Percentiles rank a stretch among this genome's conserved stretches.
Evolutionary conservation across 2,888 invertebrate species (phyloP).

Genomic region (Hydraecia micacea): DNA sequence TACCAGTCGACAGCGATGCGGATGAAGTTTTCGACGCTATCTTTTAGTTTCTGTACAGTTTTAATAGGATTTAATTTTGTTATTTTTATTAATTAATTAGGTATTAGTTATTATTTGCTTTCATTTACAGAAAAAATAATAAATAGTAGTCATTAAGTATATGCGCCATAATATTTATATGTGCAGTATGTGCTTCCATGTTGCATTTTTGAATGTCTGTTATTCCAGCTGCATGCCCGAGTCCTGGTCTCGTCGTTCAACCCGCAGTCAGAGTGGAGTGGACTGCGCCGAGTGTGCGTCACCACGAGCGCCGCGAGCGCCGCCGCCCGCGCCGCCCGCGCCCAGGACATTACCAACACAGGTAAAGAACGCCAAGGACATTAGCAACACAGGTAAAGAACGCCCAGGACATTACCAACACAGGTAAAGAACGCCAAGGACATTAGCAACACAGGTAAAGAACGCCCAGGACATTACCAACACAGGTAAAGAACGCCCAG

Average conservation of each 20-base stretch:
- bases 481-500: constrained; percentile 71
- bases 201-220: too few species aligned
- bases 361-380: constrained; percentile 66
- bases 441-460: constrained; percentile 72
- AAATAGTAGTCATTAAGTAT: too few species aligned
- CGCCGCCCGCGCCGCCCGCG: constrained; percentile 78
- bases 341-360: constrained; percentile 73
- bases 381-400: constrained; percentile 71
- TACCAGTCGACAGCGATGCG: too few species aligned
- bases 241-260: constrained; percentile 85
- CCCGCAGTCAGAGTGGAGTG: constrained; percentile 72
- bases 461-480: constrained; percentile 70
- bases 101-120: too few species aligned
- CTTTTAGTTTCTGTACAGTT: too few species aligned
- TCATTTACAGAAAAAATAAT: too few species aligned
- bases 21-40: too few species aligned
- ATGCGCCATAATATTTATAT: too few species aligned
- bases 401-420: constrained; percentile 71
- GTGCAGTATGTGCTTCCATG: too few species aligned
- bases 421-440: constrained; percentile 70
- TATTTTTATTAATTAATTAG: too few species aligned
- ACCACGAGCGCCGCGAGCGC: constrained; percentile 77
- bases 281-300: constrained; percentile 85
- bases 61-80: too few species aligned
- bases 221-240: constrained; percentile 85